Conservation (phyloP, 2,888 invertebrate species). For the Teleiodes luculella region DNA sequence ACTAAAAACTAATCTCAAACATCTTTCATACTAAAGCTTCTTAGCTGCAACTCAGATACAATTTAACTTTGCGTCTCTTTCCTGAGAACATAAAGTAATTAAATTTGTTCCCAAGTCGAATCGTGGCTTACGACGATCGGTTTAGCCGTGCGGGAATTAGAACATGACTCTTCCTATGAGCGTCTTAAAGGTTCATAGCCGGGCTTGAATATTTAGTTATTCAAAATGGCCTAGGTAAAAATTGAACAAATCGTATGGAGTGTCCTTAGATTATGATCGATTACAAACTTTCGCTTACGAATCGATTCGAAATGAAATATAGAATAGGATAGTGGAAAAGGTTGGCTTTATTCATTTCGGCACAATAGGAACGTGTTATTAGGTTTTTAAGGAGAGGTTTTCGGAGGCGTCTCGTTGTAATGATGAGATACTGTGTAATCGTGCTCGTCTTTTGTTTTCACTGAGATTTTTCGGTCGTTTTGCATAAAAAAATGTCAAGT, state of each 20-base stretch:
- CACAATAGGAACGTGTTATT: conserved; percentile 27
- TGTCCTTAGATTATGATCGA: no score
- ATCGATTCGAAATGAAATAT: neutral
- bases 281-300: neutral
- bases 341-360: conserved; percentile 17
- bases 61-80: neutral
- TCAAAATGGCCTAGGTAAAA: no score
- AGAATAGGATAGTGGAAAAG: conserved; percentile 4
- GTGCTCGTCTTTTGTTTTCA: neutral
- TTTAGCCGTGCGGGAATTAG: no score
- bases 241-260: no score
- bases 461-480: neutral
- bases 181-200: no score
- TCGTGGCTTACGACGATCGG: neutral
- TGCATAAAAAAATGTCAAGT: neutral
- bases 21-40: neutral
- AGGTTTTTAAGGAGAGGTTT: conserved; percentile 20
- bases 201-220: no score
- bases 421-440: conserved; percentile 1
- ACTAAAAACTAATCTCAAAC: neutral
- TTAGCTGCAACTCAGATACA: neutral
- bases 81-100: neutral
- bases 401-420: conserved; percentile 1
- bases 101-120: neutral
- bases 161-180: no score